Evolutionary conservation across 2,113 vertebrate species (phyloP).

Genomic region (Agelaius tricolor): DNA sequence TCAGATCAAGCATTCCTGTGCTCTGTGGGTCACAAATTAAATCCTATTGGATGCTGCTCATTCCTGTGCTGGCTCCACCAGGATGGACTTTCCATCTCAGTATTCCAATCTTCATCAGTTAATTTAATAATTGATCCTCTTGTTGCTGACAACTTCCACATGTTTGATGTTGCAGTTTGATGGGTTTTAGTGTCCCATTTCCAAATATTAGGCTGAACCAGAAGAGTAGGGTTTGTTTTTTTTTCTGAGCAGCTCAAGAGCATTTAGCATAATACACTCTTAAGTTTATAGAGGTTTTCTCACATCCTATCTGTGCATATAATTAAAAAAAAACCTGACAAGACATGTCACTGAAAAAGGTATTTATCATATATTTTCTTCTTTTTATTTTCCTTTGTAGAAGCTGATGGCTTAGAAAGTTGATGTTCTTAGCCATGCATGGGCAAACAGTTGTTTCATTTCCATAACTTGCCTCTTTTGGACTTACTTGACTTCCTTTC

Average conservation of each 20-base stretch:
- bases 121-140: background rate
- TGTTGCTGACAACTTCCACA: background rate
- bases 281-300: background rate
- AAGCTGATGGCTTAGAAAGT: background rate
- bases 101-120: background rate
- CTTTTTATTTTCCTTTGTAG: background rate
- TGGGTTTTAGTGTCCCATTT: background rate
- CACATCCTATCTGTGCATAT: background rate
- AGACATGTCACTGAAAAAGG: background rate
- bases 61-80: background rate
- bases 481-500: background rate
- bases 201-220: background rate
- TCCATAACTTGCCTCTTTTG: background rate
- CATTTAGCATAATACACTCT: background rate
- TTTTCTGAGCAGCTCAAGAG: background rate
- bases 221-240: background rate
- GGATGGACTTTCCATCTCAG: background rate
- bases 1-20: background rate
- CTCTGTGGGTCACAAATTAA: background rate
- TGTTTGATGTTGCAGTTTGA: background rate
- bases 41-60: accelerated
- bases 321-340: background rate
- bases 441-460: background rate
- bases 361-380: background rate
- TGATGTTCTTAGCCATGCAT: background rate